Percentiles rank a stretch among this genome's conserved stretches.
These are phyloP conservation scores for Mixornis gularis DNA, from an alignment of 2,113 vertebrate genomes.

Conservation along the genomic window DNA sequence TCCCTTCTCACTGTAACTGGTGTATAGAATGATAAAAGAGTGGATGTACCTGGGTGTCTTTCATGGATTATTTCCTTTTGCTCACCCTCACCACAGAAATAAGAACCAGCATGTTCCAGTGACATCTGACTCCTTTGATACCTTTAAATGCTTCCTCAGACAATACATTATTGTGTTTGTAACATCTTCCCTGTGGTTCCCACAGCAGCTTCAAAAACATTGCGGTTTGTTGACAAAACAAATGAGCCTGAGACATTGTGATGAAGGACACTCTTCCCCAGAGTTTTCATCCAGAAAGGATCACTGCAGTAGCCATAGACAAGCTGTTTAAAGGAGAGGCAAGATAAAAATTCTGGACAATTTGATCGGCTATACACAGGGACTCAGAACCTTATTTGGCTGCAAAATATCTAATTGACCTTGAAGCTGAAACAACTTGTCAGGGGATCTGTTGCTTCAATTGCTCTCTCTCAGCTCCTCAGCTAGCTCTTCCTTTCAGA, in stretches of 20 bases:
- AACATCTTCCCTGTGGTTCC: background rate
- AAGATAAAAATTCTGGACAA: conserved; percentile 19
- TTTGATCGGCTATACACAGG: background rate
- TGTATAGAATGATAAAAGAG: background rate
- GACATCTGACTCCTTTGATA: background rate
- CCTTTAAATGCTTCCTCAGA: background rate
- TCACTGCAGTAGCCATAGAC: background rate
- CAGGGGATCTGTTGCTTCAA: background rate
- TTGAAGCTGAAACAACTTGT: conserved; percentile 31
- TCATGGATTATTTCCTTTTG: background rate
- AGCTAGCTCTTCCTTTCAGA: background rate
- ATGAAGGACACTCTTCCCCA: background rate
- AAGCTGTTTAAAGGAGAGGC: background rate
- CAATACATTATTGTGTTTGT: conserved; percentile 17
- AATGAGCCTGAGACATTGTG: background rate
- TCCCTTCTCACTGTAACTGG: background rate
- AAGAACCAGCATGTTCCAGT: background rate
- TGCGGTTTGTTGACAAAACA: conserved; percentile 40
- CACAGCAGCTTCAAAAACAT: background rate
- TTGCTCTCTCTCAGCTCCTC: background rate
- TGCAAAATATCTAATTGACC: conserved; percentile 47
- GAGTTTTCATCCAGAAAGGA: background rate
- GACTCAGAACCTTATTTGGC: background rate
- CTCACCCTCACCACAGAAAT: conserved; percentile 22
- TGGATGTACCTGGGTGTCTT: background rate